Base-by-base conservation (phyloP, 1,140 invertebrate species). In the Panulirus ornatus region DNA sequence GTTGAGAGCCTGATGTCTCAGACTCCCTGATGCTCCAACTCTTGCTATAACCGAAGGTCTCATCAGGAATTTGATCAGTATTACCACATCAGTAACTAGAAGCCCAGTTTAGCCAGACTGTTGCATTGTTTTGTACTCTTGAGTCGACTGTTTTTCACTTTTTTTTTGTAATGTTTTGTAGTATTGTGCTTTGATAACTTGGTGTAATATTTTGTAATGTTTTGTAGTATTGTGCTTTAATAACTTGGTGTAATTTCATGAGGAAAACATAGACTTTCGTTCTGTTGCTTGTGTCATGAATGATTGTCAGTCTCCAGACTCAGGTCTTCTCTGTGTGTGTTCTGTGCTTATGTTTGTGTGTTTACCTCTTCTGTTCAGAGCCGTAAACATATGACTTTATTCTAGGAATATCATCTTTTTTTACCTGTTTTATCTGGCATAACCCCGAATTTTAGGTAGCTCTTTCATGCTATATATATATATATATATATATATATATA, bases 301-400 rank as follows among this genome's bases (percentile, higher is more conserved):
- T n/a, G n/a, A n/a, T n/a, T n/a, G n/a, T n/a, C n/a, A n/a, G n/a
- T n/a, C n/a, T n/a, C n/a, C n/a, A n/a, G n/a, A n/a, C n/a, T n/a
- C n/a, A n/a, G n/a, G n/a, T n/a, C n/a, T 66, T 27, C 58, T 66
- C 58, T 66, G 27, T 27, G 58, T 66, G 22, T 66, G 58, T 66
- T 22, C 58, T 66, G 58, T 34, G 58, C 58, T 66, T 66, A 27
- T 30, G n/a, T 66, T 27, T 66, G n/a, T 5, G 58, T 8, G 11
- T 66, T 6, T 66, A 19, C n/a, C 58, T 30, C 44, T 6, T 30
- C 44, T 6, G 5, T 66, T 27, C 3, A 8, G n/a, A 27, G 58
- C 58, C 30, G 58, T 66, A 66, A 27, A 66, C 30, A 66, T 66
- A 22, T 27, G 58, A n/a, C 30, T 66, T 66, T 66, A 6, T 34